These are phyloP conservation scores for Columba livia DNA, from an alignment of 2,113 vertebrate species.

Conservation along the genomic window DNA sequence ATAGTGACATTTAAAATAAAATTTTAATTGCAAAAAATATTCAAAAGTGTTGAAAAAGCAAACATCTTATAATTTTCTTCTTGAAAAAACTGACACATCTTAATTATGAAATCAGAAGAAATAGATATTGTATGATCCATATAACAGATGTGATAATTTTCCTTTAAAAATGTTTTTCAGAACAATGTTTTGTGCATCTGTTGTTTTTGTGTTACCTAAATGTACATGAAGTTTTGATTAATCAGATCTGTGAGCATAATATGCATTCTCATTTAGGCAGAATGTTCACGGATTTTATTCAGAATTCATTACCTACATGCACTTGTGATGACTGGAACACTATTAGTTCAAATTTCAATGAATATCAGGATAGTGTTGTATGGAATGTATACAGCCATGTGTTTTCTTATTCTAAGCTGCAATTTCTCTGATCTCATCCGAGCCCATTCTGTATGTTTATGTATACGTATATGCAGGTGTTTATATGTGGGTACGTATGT, in stretches of 20 bases:
- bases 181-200: rapidly evolving
- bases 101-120: neutral
- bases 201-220: neutral
- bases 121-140: neutral
- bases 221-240: neutral
- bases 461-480: neutral
- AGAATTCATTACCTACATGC: neutral
- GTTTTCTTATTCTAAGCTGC: neutral
- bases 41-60: neutral
- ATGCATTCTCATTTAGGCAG: neutral
- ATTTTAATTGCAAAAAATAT: neutral
- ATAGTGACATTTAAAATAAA: neutral
- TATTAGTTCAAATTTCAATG: neutral
- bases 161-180: neutral
- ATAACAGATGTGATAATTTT: neutral
- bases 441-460: neutral
- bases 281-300: neutral
- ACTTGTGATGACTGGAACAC: neutral
- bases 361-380: neutral
- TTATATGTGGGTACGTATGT: neutral
- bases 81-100: neutral
- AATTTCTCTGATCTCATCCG: neutral
- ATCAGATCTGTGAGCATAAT: neutral
- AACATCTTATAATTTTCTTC: neutral
- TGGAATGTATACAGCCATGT: neutral